phyloP scores from a whole-genome alignment of 2,113 vertebrate genomes.

The Ammospiza nelsoni region DNA sequence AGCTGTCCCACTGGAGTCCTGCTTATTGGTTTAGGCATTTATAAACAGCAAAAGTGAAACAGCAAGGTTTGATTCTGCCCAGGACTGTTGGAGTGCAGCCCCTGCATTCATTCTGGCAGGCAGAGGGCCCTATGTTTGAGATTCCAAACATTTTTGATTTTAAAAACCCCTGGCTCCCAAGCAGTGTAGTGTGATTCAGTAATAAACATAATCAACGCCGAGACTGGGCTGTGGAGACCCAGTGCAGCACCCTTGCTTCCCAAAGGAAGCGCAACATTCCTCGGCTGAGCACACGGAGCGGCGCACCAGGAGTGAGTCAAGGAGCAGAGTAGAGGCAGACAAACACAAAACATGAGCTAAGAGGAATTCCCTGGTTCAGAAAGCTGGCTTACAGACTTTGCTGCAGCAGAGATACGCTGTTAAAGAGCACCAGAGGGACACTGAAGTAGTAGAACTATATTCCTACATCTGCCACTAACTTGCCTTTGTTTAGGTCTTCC shows the following conservation, averaged over 20 bases:
- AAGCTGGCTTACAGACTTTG: background rate
- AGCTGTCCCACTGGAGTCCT: background rate
- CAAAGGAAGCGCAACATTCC: rapidly evolving
- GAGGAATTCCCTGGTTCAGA: background rate
- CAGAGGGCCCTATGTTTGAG: background rate
- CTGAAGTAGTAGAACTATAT: background rate
- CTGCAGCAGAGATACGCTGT: background rate
- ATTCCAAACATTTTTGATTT: background rate
- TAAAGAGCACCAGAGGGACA: background rate
- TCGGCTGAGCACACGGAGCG: rapidly evolving
- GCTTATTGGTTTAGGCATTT: background rate
- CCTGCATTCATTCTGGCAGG: background rate
- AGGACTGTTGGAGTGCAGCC: background rate
- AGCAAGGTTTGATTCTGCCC: background rate
- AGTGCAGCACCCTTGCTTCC: background rate
- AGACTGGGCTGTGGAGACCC: background rate
- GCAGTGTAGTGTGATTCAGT: background rate
- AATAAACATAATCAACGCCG: background rate
- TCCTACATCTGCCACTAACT: background rate
- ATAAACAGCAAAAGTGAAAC: background rate
- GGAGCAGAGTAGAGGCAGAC: background rate
- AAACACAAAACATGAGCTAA: background rate
- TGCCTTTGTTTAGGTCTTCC: background rate
- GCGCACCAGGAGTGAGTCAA: background rate
- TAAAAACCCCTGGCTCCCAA: background rate